These are phyloP conservation scores for Alces alces DNA, from an alignment of 2,113 vertebrate genomes.

Conservation along the genomic window DNA sequence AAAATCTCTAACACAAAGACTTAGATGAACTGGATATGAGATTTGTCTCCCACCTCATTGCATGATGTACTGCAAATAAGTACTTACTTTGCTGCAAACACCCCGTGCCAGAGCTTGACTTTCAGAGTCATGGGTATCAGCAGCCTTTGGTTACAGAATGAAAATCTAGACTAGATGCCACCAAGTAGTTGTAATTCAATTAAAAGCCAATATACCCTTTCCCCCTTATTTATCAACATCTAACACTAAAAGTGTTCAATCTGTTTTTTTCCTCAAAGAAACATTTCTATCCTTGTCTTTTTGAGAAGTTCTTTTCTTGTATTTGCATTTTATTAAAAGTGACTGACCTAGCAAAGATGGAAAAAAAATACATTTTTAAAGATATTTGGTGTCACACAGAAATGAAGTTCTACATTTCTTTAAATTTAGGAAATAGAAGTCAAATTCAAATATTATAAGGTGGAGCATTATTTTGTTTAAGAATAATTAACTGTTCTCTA, in stretches of 20 bases:
- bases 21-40: neutral
- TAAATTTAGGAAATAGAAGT: neutral
- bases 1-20: neutral
- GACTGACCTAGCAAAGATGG: neutral
- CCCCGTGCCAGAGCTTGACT: neutral
- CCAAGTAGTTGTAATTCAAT: slow-evolving; percentile 55
- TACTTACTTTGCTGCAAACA: neutral
- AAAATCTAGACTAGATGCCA: neutral
- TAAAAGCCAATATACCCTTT: slow-evolving; percentile 44
- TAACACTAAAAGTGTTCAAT: neutral
- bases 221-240: slow-evolving; percentile 38
- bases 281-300: neutral
- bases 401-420: neutral
- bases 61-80: neutral
- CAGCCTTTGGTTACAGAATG: neutral
- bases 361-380: neutral
- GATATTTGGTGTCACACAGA: neutral
- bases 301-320: neutral
- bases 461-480: neutral
- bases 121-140: neutral
- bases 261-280: slow-evolving; percentile 10
- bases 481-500: neutral
- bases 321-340: neutral
- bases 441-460: neutral
- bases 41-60: neutral